Percentiles rank a stretch among this genome's conserved stretches.
Evolutionary conservation across 2,797 vertebrate species (phyloP).

Genomic region (Mormyrus hasselquistii): DNA sequence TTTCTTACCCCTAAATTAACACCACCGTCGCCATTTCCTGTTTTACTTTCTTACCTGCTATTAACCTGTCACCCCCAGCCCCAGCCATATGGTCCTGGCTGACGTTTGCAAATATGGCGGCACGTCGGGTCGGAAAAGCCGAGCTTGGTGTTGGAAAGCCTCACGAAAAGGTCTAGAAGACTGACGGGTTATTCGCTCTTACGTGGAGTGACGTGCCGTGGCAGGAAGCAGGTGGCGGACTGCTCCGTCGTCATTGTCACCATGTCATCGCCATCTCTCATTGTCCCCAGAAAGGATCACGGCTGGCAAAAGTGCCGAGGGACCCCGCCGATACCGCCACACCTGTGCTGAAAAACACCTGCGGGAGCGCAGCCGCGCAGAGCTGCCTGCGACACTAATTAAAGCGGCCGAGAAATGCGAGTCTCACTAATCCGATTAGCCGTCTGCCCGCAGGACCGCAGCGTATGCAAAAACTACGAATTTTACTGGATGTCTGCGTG

Average conservation of each 20-base stretch:
- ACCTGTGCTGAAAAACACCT: neutral
- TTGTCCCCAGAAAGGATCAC: neutral
- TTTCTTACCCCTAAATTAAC: neutral
- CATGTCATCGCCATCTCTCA: neutral
- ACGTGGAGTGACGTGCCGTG: neutral
- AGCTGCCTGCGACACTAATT: neutral
- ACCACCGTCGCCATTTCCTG: neutral
- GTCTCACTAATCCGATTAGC: neutral
- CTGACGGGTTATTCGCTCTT: neutral
- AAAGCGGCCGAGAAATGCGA: neutral
- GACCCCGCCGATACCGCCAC: neutral
- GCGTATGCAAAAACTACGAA: neutral
- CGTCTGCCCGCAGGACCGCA: neutral
- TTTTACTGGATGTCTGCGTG: neutral
- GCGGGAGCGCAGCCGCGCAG: neutral
- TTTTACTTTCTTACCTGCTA: neutral
- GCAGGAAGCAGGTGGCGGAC: neutral
- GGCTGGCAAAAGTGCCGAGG: neutral
- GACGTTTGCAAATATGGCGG: neutral
- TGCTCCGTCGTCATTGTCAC: neutral
- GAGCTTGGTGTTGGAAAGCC: neutral
- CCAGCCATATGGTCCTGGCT: neutral
- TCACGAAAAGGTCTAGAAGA: neutral
- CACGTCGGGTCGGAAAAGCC: neutral
- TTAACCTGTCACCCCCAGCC: neutral